These are phyloP conservation scores for Oxygymnocypris stewartii DNA, from an alignment of 2,113 vertebrate genomes.

Conservation along the genomic window DNA sequence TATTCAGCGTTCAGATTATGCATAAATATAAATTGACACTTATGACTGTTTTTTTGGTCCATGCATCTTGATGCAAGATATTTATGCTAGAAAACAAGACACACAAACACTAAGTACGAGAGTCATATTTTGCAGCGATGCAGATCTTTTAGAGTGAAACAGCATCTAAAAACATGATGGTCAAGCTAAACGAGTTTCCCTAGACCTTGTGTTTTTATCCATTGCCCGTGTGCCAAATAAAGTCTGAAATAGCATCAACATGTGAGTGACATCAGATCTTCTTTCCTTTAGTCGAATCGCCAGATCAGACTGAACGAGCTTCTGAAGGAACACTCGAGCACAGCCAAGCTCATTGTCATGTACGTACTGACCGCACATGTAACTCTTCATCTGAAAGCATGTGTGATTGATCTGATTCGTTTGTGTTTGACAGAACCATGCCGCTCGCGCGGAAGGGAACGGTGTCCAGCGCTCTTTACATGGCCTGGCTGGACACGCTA, in stretches of 20 bases:
- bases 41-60: no score
- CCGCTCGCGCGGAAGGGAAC: conserved; percentile 93
- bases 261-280: background rate
- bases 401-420: background rate
- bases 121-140: no score
- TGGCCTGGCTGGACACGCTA: conserved; percentile 94
- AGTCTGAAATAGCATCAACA: background rate
- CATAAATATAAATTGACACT: no score
- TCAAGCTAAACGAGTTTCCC: no score
- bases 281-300: conserved; percentile 83
- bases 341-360: conserved; percentile 97
- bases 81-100: no score
- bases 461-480: conserved; percentile 93
- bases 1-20: no score
- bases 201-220: no score
- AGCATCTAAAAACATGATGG: no score
- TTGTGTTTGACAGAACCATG: conserved; percentile 81
- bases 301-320: conserved; percentile 96
- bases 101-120: no score
- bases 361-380: conserved; percentile 71
- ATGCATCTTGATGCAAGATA: no score
- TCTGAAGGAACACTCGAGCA: conserved; percentile 91
- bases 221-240: background rate
- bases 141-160: no score
- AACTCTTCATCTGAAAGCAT: background rate